Evolutionary conservation across 2,113 vertebrate genomes (phyloP).

Genomic region (Paramormyrops kingsleyae): DNA sequence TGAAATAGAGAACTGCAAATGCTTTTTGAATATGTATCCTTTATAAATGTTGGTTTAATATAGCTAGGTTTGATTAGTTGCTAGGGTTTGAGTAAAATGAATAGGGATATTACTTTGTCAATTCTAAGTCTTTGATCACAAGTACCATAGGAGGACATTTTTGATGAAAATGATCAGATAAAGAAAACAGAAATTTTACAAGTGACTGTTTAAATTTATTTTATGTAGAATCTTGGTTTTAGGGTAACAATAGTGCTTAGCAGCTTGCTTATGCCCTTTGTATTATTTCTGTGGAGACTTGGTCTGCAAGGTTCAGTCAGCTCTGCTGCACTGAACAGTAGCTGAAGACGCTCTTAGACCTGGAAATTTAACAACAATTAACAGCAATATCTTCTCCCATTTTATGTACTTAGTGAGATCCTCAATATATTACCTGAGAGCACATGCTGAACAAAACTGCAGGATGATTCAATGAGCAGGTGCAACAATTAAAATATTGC

Average conservation of each 20-base stretch:
- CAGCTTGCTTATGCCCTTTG: conserved; percentile 53
- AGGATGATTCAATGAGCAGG: background rate
- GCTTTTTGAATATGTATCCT: background rate
- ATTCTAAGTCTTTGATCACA: background rate
- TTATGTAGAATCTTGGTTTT: background rate
- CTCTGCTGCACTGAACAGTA: conserved; percentile 46
- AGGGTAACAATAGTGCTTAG: conserved; percentile 37
- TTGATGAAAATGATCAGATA: background rate
- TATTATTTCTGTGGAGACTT: conserved; percentile 52
- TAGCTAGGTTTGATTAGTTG: background rate
- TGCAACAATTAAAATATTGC: background rate
- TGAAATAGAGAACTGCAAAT: background rate
- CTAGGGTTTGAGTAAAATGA: background rate
- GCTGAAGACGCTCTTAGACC: conserved; percentile 46
- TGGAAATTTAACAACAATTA: conserved; percentile 28
- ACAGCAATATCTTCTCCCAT: background rate
- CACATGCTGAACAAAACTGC: background rate
- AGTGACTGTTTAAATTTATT: background rate
- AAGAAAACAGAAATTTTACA: background rate
- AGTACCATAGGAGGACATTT: background rate
- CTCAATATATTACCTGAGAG: background rate
- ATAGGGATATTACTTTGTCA: background rate
- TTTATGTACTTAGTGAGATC: background rate
- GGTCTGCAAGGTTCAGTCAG: conserved; percentile 54
- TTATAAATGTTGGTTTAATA: background rate